Conservation (phyloP, 2,888 invertebrate genomes). For the Hydrotaea cyrtoneurina region DNA sequence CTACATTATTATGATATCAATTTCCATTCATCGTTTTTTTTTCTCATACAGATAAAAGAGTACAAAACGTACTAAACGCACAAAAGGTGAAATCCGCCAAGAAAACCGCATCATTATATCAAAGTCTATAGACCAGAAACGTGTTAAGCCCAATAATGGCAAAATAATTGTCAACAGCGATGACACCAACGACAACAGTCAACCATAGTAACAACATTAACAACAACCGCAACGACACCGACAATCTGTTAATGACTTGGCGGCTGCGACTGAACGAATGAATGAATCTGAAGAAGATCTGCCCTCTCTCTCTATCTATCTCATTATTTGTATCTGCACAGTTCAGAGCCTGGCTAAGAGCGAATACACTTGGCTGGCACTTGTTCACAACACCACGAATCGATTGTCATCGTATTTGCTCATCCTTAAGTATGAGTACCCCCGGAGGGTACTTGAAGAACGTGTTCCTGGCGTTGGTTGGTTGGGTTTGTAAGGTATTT, state of each 20-base stretch:
- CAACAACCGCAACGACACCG: not conserved
- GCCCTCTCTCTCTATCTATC: not conserved
- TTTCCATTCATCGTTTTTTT: no score
- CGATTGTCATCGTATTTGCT: conserved; percentile 36
- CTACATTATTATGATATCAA: no score
- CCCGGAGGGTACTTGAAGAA: not conserved
- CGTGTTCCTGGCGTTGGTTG: not conserved
- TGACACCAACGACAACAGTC: not conserved
- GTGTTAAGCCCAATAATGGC: conserved; percentile 26
- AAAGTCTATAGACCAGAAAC: conserved; percentile 15
- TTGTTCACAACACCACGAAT: conserved; percentile 17
- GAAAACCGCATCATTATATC: conserved; percentile 4
- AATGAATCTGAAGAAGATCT: conserved; percentile 10
- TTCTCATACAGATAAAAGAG: no score
- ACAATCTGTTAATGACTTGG: conserved; percentile 38
- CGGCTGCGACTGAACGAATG: conserved; percentile 15
- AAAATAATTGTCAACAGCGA: conserved; percentile 38
- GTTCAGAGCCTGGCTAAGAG: not conserved
- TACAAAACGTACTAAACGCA: no score
- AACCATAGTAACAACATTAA: not conserved
- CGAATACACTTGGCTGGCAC: not conserved
- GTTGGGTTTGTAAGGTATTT: no score
- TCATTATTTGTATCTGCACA: not conserved
- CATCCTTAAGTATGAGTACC: conserved; percentile 20
- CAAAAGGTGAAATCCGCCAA: not conserved